These are phyloP conservation scores for Harpagoxenus sublaevis DNA, from an alignment of 2,888 invertebrate species.

Conservation along the genomic window DNA sequence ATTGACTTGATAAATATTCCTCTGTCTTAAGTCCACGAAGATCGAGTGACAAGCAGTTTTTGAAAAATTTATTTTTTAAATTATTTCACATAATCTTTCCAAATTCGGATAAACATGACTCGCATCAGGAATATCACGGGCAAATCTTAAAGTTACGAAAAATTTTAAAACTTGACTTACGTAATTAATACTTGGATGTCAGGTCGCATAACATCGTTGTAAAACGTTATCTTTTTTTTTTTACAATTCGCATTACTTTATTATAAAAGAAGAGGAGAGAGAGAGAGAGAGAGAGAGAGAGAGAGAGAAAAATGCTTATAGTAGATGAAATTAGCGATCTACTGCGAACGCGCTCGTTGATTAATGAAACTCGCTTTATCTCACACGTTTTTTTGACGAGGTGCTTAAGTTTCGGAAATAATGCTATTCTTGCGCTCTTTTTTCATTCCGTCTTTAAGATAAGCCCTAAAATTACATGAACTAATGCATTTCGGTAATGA, in stretches of 20 bases:
- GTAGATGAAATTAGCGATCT: slow-evolving; percentile 20
- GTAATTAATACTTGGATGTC: neutral
- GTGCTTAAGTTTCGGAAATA: neutral
- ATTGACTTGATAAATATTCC: neutral
- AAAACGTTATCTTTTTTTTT: neutral
- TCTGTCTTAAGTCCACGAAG: neutral
- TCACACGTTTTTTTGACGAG: neutral
- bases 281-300: neutral
- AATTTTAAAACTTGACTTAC: neutral
- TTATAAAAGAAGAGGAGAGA: neutral
- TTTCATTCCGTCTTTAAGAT: slow-evolving; percentile 13
- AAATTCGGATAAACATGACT: neutral
- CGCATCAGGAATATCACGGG: neutral
- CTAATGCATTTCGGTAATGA: slow-evolving; percentile 58
- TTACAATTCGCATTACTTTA: neutral
- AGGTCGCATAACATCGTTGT: neutral
- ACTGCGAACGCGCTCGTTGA: slow-evolving; percentile 5
- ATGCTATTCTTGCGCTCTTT: neutral
- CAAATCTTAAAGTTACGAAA: neutral
- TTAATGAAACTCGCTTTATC: slow-evolving; percentile 34
- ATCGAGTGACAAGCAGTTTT: neutral
- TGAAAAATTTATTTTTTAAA: neutral
- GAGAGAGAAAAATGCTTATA: neutral
- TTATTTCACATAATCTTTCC: neutral
- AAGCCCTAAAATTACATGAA: slow-evolving; percentile 29